These are phyloP conservation scores for Agonopterix heracliana DNA, from an alignment of 2,888 invertebrate genomes.

Conservation along the genomic window DNA sequence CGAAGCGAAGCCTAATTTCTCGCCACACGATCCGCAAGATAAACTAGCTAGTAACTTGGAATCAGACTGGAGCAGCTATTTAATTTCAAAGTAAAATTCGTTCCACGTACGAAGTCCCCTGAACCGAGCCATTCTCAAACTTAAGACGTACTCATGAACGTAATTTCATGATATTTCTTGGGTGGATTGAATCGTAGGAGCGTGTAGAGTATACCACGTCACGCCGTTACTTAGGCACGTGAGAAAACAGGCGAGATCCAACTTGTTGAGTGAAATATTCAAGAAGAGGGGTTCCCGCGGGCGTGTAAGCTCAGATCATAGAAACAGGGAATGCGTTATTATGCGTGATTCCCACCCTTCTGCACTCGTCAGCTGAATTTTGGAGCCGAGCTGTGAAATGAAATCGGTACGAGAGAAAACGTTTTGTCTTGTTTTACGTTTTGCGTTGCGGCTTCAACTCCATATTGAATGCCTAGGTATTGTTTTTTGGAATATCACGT, in stretches of 20 bases:
- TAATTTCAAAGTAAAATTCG: constrained; percentile 18
- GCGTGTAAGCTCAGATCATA: constrained; percentile 20
- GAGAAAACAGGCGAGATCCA: constrained; percentile 16
- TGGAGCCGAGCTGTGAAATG: background rate
- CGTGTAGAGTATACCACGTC: constrained; percentile 10
- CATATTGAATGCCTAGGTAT: too few species aligned
- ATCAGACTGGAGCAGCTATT: constrained; percentile 8
- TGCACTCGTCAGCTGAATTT: constrained; percentile 1
- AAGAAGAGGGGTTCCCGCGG: constrained; percentile 18
- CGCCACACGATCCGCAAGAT: background rate
- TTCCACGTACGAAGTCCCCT: too few species aligned
- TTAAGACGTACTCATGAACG: too few species aligned
- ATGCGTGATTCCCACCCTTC: constrained; percentile 1
- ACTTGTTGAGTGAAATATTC: constrained; percentile 30
- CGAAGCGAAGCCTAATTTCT: background rate
- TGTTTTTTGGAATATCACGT: too few species aligned
- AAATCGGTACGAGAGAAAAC: background rate
- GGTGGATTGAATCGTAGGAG: background rate
- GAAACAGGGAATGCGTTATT: constrained; percentile 17
- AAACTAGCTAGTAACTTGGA: background rate
- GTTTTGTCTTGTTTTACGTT: background rate
- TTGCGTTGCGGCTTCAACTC: too few species aligned
- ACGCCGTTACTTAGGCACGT: constrained; percentile 5
- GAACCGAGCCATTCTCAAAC: too few species aligned
- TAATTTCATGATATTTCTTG: too few species aligned